A percentile compares a stretch with the other conserved stretches of the same genome.
Conservation (phyloP, 2,888 invertebrate genomes). For the Synanthedon andrenaeformis region DNA sequence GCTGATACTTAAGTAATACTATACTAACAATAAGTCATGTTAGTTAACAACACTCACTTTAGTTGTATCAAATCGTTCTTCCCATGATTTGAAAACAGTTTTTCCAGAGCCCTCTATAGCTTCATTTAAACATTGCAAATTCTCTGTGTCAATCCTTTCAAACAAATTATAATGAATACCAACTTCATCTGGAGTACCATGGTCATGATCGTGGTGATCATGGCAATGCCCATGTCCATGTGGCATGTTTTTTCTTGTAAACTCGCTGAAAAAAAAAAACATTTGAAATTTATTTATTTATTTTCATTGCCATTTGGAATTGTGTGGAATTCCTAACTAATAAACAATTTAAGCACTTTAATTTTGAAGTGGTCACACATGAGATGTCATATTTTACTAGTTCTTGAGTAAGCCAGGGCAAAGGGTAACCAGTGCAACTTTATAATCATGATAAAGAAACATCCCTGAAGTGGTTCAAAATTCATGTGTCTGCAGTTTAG, state of each 20-base stretch:
- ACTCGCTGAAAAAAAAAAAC: too few species aligned
- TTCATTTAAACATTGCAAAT: constrained; percentile 94
- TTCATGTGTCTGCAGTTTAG: too few species aligned
- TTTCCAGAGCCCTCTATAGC: constrained; percentile 86
- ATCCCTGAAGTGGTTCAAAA: too few species aligned
- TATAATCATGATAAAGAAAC: neutral
- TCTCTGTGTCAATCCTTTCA: constrained; percentile 88
- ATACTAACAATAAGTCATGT: too few species aligned
- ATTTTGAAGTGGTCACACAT: too few species aligned
- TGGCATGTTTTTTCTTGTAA: constrained; percentile 44
- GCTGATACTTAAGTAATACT: too few species aligned
- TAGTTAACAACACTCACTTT: constrained; percentile 66
- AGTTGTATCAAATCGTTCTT: constrained; percentile 80
- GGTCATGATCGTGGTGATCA: constrained; percentile 73
- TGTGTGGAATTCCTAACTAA: too few species aligned
- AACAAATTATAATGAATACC: constrained; percentile 87
- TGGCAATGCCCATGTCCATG: constrained; percentile 73
- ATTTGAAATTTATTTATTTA: too few species aligned
- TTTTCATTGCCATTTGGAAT: too few species aligned
- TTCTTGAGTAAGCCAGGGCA: too few species aligned
- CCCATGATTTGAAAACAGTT: constrained; percentile 92
- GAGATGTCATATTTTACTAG: too few species aligned
- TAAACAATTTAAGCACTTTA: too few species aligned
- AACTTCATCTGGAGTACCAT: constrained; percentile 74
- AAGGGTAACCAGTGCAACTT: neutral